Evolutionary conservation across 1,140 invertebrate genomes (phyloP), one percentile per base, ranked within the genome.

Genomic region (Caerostris darwini): DNA sequence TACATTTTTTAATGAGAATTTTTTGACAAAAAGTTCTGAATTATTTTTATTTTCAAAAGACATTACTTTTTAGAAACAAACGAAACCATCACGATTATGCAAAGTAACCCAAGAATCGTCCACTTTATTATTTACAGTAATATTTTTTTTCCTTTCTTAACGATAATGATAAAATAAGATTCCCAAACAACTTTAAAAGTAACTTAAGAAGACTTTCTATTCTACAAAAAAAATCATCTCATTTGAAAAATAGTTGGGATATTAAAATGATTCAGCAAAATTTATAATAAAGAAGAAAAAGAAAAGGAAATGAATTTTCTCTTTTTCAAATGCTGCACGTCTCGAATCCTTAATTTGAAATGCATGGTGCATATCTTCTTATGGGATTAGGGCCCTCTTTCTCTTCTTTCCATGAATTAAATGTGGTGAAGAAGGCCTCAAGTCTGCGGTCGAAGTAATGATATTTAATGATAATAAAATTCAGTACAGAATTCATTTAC

Each of bases 401-500:
- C 53, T 57, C 34, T 19, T 88, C n/a, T 85, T 85, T 59, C n/a
- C 34, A 8, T 81, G 50, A 53, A 83, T 57, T 83, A 58, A 83
- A 5, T 17, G 7, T 8, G 17, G 82, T 8, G 82, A 8, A 54
- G 82, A 57, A 19, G n/a, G 82, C 19, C 10, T 77, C 19, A 58
- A 56, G 54, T 57, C 14, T 85, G 83, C 2, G 83, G 54, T n/a
- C 17, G 50, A 3, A 59, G 83, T 85, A 85, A 85, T 85, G 83
- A 85, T 85, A 85, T 85, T 85, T 85, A 85, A 85, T 17, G 83
- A 85, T 85, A 85, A 85, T 85, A 85, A 85, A 59, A 85, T 85
- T 54, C 83, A 8, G 83, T n/a, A 8, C 56, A 8, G 64, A 88
- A 88, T 88, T 88, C 34, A 88, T 88, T 88, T 88, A 64, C 86